These are phyloP conservation scores for Trachelus troglodyta DNA, from an alignment of 2,888 invertebrate species.

Conservation along the genomic window DNA sequence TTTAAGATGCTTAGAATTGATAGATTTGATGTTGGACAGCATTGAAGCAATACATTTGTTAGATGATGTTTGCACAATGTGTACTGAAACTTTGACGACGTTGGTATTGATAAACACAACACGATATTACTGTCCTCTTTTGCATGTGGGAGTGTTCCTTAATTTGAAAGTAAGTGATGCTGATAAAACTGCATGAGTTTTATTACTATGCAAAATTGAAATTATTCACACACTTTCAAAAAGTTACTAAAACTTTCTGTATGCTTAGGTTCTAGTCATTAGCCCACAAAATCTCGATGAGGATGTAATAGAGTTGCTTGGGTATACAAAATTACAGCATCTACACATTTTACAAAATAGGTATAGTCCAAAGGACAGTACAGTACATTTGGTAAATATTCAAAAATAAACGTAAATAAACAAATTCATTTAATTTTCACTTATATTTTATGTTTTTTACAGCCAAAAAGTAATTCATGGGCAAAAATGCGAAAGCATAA, in stretches of 20 bases:
- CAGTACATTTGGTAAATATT: conserved; percentile 67
- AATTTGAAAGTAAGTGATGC: conserved; percentile 72
- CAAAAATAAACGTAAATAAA: conserved; percentile 29
- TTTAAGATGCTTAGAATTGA: conserved; percentile 74
- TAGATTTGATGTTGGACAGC: conserved; percentile 80
- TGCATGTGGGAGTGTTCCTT: conserved; percentile 81
- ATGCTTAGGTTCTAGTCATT: conserved; percentile 71
- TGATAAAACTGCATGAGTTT: not conserved
- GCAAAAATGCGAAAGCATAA: conserved; percentile 70
- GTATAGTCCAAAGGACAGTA: conserved; percentile 72
- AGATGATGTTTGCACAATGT: conserved; percentile 77
- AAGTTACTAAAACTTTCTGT: conserved; percentile 19
- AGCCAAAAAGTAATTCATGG: conserved; percentile 66
- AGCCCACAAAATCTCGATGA: conserved; percentile 82
- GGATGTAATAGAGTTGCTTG: conserved; percentile 76
- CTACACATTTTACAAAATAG: conserved; percentile 81
- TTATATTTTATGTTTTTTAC: conserved; percentile 23
- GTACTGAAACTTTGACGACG: conserved; percentile 72
- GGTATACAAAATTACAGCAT: conserved; percentile 74
- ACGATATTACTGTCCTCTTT: conserved; percentile 74
- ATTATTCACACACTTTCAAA: conserved; percentile 11
- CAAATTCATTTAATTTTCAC: not conserved
- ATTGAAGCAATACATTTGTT: conserved; percentile 77
- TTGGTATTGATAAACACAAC: conserved; percentile 82
- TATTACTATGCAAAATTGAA: not conserved